Percentiles rank a stretch among this genome's conserved stretches.
Conservation (phyloP, 1,140 invertebrate species). For the Drosophila erecta region DNA sequence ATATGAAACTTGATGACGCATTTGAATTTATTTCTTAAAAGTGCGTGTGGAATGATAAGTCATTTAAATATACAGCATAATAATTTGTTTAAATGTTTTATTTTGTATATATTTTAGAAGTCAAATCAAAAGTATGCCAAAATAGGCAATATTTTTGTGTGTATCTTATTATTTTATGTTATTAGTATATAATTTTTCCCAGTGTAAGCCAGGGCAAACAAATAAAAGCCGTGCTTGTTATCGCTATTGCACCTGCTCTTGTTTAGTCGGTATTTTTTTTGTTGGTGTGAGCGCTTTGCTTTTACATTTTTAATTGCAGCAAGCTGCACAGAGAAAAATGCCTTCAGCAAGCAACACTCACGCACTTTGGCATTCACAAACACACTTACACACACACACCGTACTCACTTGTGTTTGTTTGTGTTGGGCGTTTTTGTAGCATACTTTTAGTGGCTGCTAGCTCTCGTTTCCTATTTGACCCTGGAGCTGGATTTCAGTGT, state of each 20-base stretch:
- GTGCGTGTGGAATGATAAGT: too few relatives aligned
- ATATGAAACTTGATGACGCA: too few relatives aligned
- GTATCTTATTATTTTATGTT: too few relatives aligned
- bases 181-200: not conserved
- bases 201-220: slow-evolving; percentile 11
- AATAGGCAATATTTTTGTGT: not conserved
- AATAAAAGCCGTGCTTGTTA: slow-evolving; percentile 39
- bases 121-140: not conserved
- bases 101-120: not conserved
- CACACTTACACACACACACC: not conserved
- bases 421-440: slow-evolving; percentile 51
- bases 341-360: slow-evolving; percentile 27
- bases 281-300: slow-evolving; percentile 41
- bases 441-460: slow-evolving; percentile 63
- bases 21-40: too few relatives aligned
- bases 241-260: slow-evolving; percentile 35
- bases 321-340: slow-evolving; percentile 29
- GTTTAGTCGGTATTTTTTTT: slow-evolving; percentile 17
- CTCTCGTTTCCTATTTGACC: slow-evolving; percentile 43
- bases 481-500: slow-evolving; percentile 25
- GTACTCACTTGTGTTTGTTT: slow-evolving; percentile 30
- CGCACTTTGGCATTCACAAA: slow-evolving; percentile 14
- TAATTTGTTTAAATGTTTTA: too few relatives aligned
- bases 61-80: too few relatives aligned
- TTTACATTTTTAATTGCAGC: slow-evolving; percentile 73